Base-by-base conservation (phyloP, 2,113 vertebrate species). In the Melospiza melodia region DNA sequence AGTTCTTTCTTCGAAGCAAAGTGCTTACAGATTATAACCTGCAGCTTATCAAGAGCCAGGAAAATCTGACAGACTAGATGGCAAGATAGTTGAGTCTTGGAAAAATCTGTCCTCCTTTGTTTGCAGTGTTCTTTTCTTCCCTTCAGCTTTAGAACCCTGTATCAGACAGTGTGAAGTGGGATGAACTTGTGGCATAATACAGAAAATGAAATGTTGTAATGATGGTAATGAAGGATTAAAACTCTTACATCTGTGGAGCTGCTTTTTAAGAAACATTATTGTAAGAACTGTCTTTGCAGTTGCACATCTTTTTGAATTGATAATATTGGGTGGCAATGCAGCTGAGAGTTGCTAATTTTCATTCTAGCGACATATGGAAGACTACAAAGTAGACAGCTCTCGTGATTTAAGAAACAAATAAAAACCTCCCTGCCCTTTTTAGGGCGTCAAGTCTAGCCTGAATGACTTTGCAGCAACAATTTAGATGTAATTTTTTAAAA, bases 1-100 rank as follows among this genome's bases (percentile, higher is more conserved):
- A 71, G 59, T 81, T 86, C 79, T 90, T 90, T 93, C 73, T 93
- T 93, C 76, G 44, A 28, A 67, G 68, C 65, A 68, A 68, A 90
- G 72, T 0, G 0, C 81, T 84, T 65, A 52, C 48, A 65, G 91
- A 41, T 89, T 90, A 58, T 84, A 57, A 78, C 15, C 57, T 46
- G 28, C 31, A 41, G 44, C 41, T 95, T 92, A 87, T 91, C 80
- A 82, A 57, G 94, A 89, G 74, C 77, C 66, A 84, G 62, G 91
- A 81, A 91, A 87, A 75, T 78, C 77, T 46, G 75, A 44, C 66
- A 87, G 84, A 72, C 69, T 44, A 84, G 78, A 73, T 87, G 74
- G 66, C 73, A 57, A 72, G 81, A 33, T 44, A 75, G 77, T 25
- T 54, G n/a, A 79, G 31, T 68, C 58, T 76, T 81, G 83, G 87